Percentiles rank a stretch among this genome's conserved stretches.
Evolutionary conservation across 2,888 invertebrate genomes (phyloP).

Genomic region (Diplazon laetatorius): DNA sequence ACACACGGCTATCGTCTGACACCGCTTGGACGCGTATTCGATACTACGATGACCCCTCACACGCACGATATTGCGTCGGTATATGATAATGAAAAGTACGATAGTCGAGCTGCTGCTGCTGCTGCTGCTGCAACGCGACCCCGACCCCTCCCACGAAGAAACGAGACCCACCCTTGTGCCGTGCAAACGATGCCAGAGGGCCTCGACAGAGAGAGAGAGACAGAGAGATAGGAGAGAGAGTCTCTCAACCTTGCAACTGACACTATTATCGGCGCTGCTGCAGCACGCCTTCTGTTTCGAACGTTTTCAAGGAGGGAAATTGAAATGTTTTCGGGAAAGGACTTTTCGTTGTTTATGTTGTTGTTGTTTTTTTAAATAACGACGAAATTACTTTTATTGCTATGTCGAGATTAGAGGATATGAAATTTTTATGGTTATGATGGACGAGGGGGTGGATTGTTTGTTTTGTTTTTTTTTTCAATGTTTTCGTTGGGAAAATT

Average conservation of each 20-base stretch:
- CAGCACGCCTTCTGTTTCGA: neutral
- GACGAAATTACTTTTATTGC: too few relatives aligned
- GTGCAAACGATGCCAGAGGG: too few relatives aligned
- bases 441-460: neutral
- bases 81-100: conserved; percentile 3
- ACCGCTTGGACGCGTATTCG: conserved; percentile 13
- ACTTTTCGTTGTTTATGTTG: too few relatives aligned
- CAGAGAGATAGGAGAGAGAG: conserved; percentile 26
- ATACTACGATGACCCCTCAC: neutral
- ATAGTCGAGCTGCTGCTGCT: conserved; percentile 17
- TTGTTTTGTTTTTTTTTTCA: too few relatives aligned
- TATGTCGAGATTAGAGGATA: too few relatives aligned
- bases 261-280: conserved; percentile 41
- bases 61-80: conserved; percentile 13
- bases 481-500: too few relatives aligned
- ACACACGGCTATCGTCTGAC: too few relatives aligned
- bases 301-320: conserved; percentile 46
- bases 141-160: conserved; percentile 60
- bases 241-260: conserved; percentile 43
- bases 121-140: conserved; percentile 23
- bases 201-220: too few relatives aligned
- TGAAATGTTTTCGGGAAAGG: neutral
- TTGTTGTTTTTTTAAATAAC: too few relatives aligned
- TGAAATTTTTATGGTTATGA: too few relatives aligned
- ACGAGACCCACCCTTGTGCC: conserved; percentile 65